Base-by-base conservation (phyloP, 2,113 vertebrate genomes). In the Phyllopteryx taeniolatus region DNA sequence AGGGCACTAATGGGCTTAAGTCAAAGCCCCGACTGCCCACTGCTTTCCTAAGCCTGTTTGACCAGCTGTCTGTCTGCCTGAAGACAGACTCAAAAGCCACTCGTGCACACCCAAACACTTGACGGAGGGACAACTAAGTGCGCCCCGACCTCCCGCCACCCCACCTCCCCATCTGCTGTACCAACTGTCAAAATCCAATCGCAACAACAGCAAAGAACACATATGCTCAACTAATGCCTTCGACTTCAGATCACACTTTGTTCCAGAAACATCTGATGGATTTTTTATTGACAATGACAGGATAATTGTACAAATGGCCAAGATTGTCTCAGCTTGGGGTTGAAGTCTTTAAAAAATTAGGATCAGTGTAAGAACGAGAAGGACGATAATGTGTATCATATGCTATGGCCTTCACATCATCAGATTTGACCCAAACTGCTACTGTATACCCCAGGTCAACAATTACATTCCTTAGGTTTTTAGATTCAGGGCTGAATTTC, bases 1-100 rank as follows among this genome's bases (percentile, higher is more conserved):
- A 86, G 74, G 75, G 67, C 75, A 14, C 75, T 90, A 92, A 92
- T 91, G 85, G 79, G 89, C 86, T 92, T 91, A 91, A 87, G 79
- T 84, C 76, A 79, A 73, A 80, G 81, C 68, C 70, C 78, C 89
- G 90, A 86, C 89, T 78, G 83, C 80, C 88, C 84, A 89, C 79
- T 79, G 87, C 82, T 90, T 84, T 81, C 71, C 72, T 92, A 90
- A 92, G 89, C 87, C 80, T 91, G 88, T 92, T 90, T 90, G 86
- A 84, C 90, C 91, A 93, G 89, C 91, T 93, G 92, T 91, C 91
- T 71, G 80, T 87, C 89, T 86, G 86, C 85, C 68, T 80, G 77
- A 80, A 81, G 84, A 85, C 80, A 46, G 76, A 81, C 86, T 75
- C 67, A 83, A 88, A 80, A 74, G 77, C 69, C 67, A 68, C 82